Percentiles rank a stretch among this genome's conserved stretches.
Evolutionary conservation across 2,888 invertebrate species (phyloP).

Genomic region (Sarcophaga carnaria): DNA sequence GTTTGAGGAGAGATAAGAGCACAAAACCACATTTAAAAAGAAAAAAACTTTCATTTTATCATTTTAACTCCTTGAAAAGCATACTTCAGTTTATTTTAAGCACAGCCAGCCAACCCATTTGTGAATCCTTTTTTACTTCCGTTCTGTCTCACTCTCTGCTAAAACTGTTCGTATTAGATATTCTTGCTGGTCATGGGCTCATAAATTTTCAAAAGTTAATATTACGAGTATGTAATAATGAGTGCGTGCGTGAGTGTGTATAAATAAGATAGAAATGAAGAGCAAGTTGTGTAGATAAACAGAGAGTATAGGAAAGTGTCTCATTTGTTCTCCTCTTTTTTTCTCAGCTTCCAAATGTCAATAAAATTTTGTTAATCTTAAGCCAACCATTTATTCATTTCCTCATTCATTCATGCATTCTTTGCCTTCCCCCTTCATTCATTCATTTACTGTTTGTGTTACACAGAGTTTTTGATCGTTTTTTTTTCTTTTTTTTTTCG

Average conservation of each 20-base stretch:
- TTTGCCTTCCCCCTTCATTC: slow-evolving; percentile 45
- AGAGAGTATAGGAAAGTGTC: neutral
- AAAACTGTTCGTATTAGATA: too few relatives aligned
- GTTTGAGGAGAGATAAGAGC: neutral
- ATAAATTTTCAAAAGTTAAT: neutral
- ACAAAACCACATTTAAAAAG: neutral
- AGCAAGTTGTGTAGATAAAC: neutral
- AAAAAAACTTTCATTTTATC: neutral
- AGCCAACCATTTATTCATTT: slow-evolving; percentile 54
- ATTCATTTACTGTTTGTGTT: slow-evolving; percentile 32
- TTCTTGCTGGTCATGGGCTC: neutral
- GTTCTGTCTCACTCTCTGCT: neutral
- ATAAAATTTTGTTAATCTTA: slow-evolving; percentile 74
- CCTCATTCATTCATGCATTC: slow-evolving; percentile 6
- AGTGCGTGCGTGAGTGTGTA: neutral
- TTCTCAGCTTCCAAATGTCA: slow-evolving; percentile 60
- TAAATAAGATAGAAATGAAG: neutral
- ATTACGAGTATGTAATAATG: neutral
- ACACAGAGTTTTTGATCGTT: neutral
- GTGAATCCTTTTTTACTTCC: neutral
- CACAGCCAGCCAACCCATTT: neutral
- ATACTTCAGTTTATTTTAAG: neutral
- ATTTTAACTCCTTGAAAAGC: neutral
- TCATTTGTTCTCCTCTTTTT: slow-evolving; percentile 1
- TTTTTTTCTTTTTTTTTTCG: slow-evolving; percentile 28